Base-by-base conservation (phyloP, 2,113 vertebrate species). In the Balaeniceps rex region DNA sequence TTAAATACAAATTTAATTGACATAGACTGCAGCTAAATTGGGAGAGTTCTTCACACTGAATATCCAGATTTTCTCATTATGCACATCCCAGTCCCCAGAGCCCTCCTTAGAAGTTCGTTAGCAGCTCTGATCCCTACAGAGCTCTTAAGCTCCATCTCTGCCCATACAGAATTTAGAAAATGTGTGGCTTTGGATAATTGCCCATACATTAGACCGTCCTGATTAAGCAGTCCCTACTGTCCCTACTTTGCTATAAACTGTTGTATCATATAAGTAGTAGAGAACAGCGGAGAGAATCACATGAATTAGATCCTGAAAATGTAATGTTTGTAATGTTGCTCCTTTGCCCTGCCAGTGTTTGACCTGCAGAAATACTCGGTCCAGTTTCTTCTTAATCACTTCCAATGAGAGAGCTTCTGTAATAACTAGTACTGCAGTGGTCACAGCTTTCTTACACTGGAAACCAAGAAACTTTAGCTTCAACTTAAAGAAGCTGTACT, bases 21-120 rank as follows among this genome's bases (percentile, higher is more conserved):
- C 52, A 85, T 71, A 61, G 33, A 23, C 40, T 71, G 36, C 64
- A 63, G 46, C 60, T 66, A 81, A 87, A 90, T 60, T 80, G 79
- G 60, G 36, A 84, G 68, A 63, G 47, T 71, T 87, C 82, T 94
- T 95, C 42, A 38, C 24, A 7, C 12, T 51, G 26, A 80, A 79
- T 79, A 85, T 95, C 33, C 58, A 63, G 49, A 89, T 94, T 96
- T 97, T 93, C 74, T 84, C 54, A 63, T 87, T 85, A 80, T 72
- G 49, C 49, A 12, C 54, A 61, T 74, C 11, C 58, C 58, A 60
- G 63, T 93, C 40, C 78, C 65, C 38, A 60, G 78, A 92, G 46
- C 51, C 10, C 15, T 89, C 65, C 77, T 85, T 80, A 69, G 29
- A 91, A 95, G 40, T 91, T 85, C 1, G 7, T 93, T 80, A 91